These are phyloP conservation scores for Geotrupes spiniger DNA, from an alignment of 2,888 invertebrate species.

Conservation along the genomic window DNA sequence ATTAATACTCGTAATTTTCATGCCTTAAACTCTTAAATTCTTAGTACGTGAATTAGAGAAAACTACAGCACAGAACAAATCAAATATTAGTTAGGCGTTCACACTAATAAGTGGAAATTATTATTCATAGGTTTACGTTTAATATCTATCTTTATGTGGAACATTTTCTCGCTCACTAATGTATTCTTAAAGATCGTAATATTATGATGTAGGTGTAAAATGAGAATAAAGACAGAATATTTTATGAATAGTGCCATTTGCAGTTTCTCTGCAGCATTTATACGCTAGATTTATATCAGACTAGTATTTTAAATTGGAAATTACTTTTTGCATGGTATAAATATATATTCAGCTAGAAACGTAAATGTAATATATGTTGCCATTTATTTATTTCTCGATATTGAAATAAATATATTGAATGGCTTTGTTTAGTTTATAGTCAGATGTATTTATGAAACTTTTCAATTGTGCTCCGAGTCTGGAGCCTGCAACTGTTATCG, in stretches of 20 bases:
- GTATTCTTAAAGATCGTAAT: conserved; percentile 5
- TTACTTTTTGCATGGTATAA: conserved; percentile 34
- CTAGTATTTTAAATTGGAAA: conserved; percentile 37
- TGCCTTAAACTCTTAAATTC: too few relatives aligned
- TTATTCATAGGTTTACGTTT: too few relatives aligned
- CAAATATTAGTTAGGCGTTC: too few relatives aligned
- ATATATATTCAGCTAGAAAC: conserved; percentile 29
- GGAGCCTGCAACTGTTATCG: conserved; percentile 35
- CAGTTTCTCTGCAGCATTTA: conserved; percentile 30
- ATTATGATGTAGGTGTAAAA: conserved; percentile 6
- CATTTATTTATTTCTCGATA: conserved; percentile 32
- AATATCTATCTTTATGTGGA: too few relatives aligned
- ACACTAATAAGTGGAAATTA: too few relatives aligned
- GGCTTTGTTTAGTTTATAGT: conserved; percentile 34
- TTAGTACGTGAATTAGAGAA: too few relatives aligned
- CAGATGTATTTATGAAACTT: conserved; percentile 35
- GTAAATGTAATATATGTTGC: conserved; percentile 23
- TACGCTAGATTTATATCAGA: conserved; percentile 34
- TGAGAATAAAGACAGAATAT: conserved; percentile 17
- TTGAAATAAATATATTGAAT: conserved; percentile 35
- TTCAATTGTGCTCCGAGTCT: conserved; percentile 34
- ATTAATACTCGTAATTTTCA: too few relatives aligned
- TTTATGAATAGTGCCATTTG: conserved; percentile 32
- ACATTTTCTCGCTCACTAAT: background rate
- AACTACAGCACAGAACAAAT: too few relatives aligned